Evolutionary conservation across 2,113 vertebrate genomes (phyloP), one percentile per base, ranked within the genome.

Genomic region (Hippolais icterina): DNA sequence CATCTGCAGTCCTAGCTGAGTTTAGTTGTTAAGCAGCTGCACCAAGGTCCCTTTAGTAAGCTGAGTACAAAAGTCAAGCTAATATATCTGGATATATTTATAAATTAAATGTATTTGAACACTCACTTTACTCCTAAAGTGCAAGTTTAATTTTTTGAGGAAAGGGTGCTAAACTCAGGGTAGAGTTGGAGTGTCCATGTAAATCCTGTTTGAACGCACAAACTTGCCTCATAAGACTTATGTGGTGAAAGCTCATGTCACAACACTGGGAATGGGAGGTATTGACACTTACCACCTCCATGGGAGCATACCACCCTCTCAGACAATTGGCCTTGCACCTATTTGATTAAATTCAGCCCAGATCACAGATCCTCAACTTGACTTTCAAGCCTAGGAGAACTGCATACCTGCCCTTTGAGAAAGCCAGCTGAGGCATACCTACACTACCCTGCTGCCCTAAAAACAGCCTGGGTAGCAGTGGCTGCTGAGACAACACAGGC

Each of bases 381-480:
- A 15, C 25, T 22, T 79, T 41, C 47, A 35, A 3, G 27, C 23
- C n/a, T 12, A 60, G 17, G 35, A 77, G 50, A 60, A 68, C 1
- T 2, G 8, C 33, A 4, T 52, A 39, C 35, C 29, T 46, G 3
- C 17, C 22, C 28, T 54, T 20, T 8, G 35, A 50, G 63, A 53
- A 66, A 49, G 33, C 19, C 39, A 59, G 4, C 37, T 7, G 41
- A 50, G 46, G 2, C 27, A 23, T 24, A 25, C 41, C 71, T 11
- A 33, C 15, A 22, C 33, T 60, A 41, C 46, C 23, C 41, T 15
- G 35, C 61, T 56, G 33, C 63, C 47, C 63, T 49, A 21, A 42
- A 42, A 78, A 33, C 5, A 6, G 14, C 29, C 6, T 7, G n/a
- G 8, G 29, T 14, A n/a, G 39, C 60, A 16, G 9, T 0, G 0